Percentiles rank a stretch among this genome's conserved stretches.
Conservation (phyloP, 1,140 invertebrate species). For the Asobara japonica region DNA sequence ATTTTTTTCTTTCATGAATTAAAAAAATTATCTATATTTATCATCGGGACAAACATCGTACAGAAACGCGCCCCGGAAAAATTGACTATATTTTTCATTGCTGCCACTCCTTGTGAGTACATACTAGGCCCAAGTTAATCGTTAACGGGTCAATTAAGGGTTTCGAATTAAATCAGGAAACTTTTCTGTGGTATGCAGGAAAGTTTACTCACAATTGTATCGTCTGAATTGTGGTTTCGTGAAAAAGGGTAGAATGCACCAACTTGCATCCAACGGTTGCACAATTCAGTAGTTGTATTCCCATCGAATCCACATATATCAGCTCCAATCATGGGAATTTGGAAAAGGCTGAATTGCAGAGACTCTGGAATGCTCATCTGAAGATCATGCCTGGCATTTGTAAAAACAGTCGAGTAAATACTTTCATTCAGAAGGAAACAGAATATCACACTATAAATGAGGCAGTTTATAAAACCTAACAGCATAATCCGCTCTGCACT, state of each 20-base stretch:
- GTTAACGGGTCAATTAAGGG: slow-evolving; percentile 6
- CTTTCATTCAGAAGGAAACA: too few species aligned
- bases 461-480: too few species aligned
- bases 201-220: slow-evolving; percentile 71
- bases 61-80: too few species aligned
- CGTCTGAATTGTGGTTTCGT: slow-evolving; percentile 84
- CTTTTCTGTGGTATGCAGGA: slow-evolving; percentile 12
- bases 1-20: too few species aligned
- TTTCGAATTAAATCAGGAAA: neutral
- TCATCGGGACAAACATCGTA: too few species aligned
- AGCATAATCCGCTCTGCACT: too few species aligned
- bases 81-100: too few species aligned
- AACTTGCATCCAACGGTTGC: slow-evolving; percentile 83
- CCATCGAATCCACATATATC: slow-evolving; percentile 91
- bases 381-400: slow-evolving; percentile 54
- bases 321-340: slow-evolving; percentile 86
- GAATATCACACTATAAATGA: too few species aligned
- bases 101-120: too few species aligned
- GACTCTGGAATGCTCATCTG: slow-evolving; percentile 70
- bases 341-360: slow-evolving; percentile 84
- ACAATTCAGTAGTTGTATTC: slow-evolving; percentile 78
- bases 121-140: too few species aligned
- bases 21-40: too few species aligned
- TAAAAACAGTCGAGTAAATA: slow-evolving; percentile 17
- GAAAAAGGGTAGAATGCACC: slow-evolving; percentile 91